These are phyloP conservation scores for Propithecus perrieri DNA, from an alignment of 2,797 vertebrate species.

Conservation along the genomic window DNA sequence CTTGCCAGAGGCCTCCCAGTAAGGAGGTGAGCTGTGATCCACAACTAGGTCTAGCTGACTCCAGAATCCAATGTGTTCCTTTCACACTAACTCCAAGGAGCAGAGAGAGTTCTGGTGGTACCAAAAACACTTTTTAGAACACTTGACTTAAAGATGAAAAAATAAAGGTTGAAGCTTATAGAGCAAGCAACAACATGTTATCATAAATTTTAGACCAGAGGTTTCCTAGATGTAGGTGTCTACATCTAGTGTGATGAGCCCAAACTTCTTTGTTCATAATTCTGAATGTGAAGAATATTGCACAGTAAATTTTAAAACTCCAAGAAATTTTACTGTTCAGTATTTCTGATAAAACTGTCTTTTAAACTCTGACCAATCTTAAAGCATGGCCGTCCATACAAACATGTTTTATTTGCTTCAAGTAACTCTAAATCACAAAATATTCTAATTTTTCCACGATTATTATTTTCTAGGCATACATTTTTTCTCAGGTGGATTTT, in stretches of 20 bases:
- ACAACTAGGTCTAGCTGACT: neutral
- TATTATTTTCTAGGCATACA: neutral
- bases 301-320: neutral
- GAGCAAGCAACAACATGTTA: neutral
- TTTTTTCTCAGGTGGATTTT: neutral
- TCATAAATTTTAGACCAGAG: neutral
- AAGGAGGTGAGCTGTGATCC: neutral
- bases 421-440: neutral
- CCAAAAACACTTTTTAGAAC: neutral
- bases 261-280: neutral
- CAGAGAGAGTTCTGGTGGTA: neutral
- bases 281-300: neutral
- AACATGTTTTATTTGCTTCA: neutral
- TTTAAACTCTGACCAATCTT: neutral
- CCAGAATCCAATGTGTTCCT: neutral
- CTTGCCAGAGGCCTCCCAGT: neutral
- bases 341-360: neutral
- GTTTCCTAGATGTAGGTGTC: neutral
- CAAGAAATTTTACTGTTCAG: neutral
- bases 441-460: neutral
- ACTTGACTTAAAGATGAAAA: neutral
- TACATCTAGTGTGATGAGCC: neutral
- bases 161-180: neutral
- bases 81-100: neutral
- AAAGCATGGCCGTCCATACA: neutral